Evolutionary conservation across 2,888 invertebrate genomes (phyloP), one percentile per base, ranked within the genome.

Genomic region (Xanthia icteritia): DNA sequence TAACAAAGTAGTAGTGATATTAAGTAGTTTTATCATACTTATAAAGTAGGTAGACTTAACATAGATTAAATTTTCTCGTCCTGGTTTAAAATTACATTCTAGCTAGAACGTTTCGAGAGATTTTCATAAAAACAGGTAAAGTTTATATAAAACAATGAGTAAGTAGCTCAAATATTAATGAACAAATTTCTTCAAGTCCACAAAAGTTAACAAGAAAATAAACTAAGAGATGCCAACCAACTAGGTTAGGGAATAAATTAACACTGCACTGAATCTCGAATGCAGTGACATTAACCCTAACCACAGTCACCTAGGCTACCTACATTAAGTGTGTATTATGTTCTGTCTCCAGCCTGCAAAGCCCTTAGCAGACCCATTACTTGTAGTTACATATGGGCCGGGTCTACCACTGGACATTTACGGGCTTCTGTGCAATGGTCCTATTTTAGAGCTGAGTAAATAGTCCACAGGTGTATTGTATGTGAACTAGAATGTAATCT

Each of bases 311-410:
- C 1, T 5, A 15, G 45, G 5, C 45, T 61, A 65, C 17, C 56
- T n/a, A 23, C 27, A 6, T 64, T n/a, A 39, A 65, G 27, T 66
- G 23, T 51, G 54, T 27, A 60, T 70, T 27, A 45, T 70, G 48
- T 70, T 56, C 56, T 45, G 83, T 66, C 70, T 67, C 60, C 70
- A 51, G 27, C 36, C 36, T 48, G 76, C 61, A 45, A 51, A 48
- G 36, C 42, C 81, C 73, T 78, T 63, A 72, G 36, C 56, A 51
- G 54, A 1, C 11, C 68, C 74, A 84, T 82, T 75, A 80, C 60
- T 84, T 80, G 56, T 36, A 42, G 84, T 84, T 65, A 79, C 71
- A 51, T 63, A 82, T 54, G 71, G 45, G 4, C 23, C 45, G 45
- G 66, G 81, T 61, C 31, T 69, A 75, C 80, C 70, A 68, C 45